Percentiles rank a stretch among this genome's conserved stretches.
phyloP scores from a whole-genome alignment of 1,140 invertebrate genomes.

The Bicyclus anynana region DNA sequence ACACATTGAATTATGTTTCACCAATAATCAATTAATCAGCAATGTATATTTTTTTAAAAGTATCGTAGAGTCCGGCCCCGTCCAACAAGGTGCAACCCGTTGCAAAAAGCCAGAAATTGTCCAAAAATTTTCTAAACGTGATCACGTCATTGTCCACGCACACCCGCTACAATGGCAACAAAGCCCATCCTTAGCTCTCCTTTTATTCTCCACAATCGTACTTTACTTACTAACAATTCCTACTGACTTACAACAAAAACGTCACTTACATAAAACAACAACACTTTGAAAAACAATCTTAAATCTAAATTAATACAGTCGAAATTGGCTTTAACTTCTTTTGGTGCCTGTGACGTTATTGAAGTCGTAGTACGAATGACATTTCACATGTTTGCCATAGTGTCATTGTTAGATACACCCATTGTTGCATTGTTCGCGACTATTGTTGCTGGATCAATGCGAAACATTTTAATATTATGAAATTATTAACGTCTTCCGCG shows the following conservation, averaged over 20 bases:
- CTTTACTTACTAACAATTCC: slow-evolving; percentile 58
- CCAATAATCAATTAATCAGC: no score
- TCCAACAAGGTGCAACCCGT: slow-evolving; percentile 70
- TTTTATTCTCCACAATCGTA: slow-evolving; percentile 63
- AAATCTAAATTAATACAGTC: neutral
- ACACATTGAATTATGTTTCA: no score
- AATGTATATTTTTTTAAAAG: neutral
- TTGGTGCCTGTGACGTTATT: slow-evolving; percentile 24
- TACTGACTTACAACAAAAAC: neutral
- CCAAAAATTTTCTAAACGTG: slow-evolving; percentile 72
- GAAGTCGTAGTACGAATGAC: slow-evolving; percentile 34
- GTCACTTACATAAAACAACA: neutral
- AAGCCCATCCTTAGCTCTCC: slow-evolving; percentile 71
- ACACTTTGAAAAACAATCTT: slow-evolving; percentile 5
- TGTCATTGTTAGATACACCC: slow-evolving; percentile 72
- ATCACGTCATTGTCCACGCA: slow-evolving; percentile 61
- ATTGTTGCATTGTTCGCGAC: slow-evolving; percentile 63
- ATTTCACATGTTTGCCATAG: slow-evolving; percentile 70
- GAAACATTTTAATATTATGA: slow-evolving; percentile 76
- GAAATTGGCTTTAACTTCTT: neutral
- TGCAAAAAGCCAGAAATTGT: slow-evolving; percentile 73
- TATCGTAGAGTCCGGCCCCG: slow-evolving; percentile 40
- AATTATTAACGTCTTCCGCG: slow-evolving; percentile 73
- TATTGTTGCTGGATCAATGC: slow-evolving; percentile 67
- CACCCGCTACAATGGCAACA: slow-evolving; percentile 71